These are phyloP conservation scores for Nomada lathburiana DNA, from an alignment of 2,888 invertebrate genomes.

Conservation along the genomic window DNA sequence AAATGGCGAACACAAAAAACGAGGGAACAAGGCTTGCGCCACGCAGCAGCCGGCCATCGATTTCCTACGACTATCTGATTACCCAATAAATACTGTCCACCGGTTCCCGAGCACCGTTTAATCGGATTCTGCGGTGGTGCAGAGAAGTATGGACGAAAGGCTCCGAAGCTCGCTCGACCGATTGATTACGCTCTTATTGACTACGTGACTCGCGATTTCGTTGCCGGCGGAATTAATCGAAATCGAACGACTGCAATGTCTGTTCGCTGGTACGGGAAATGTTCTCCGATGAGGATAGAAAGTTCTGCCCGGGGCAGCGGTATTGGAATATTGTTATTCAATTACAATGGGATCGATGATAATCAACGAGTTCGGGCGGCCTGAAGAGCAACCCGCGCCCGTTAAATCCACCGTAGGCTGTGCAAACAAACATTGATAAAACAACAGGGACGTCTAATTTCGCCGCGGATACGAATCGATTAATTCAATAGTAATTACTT, in stretches of 20 bases:
- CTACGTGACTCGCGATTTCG: constrained; percentile 50
- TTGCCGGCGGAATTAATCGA: constrained; percentile 40
- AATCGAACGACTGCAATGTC: constrained; percentile 25
- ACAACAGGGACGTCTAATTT: too few relatives aligned
- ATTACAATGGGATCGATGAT: too few relatives aligned
- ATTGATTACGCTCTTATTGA: constrained; percentile 51
- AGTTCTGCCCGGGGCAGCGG: not conserved
- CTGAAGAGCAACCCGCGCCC: too few relatives aligned
- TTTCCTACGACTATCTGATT: constrained; percentile 65
- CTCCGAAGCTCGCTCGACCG: constrained; percentile 46
- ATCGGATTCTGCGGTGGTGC: constrained; percentile 54
- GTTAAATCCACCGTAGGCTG: too few relatives aligned
- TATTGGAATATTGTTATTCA: not conserved
- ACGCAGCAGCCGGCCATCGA: constrained; percentile 57
- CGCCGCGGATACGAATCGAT: too few relatives aligned
- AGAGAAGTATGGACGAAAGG: constrained; percentile 39
- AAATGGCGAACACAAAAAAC: constrained; percentile 28
- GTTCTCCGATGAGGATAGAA: not conserved
- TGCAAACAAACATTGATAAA: too few relatives aligned
- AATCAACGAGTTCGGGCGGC: too few relatives aligned
- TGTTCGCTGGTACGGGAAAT: not conserved
- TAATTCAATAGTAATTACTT: too few relatives aligned
- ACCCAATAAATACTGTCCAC: constrained; percentile 60
- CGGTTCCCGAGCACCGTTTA: constrained; percentile 45
- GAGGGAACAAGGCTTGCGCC: constrained; percentile 61